Conservation (phyloP, 2,888 invertebrate species). For the Ophioninae sp. region DNA sequence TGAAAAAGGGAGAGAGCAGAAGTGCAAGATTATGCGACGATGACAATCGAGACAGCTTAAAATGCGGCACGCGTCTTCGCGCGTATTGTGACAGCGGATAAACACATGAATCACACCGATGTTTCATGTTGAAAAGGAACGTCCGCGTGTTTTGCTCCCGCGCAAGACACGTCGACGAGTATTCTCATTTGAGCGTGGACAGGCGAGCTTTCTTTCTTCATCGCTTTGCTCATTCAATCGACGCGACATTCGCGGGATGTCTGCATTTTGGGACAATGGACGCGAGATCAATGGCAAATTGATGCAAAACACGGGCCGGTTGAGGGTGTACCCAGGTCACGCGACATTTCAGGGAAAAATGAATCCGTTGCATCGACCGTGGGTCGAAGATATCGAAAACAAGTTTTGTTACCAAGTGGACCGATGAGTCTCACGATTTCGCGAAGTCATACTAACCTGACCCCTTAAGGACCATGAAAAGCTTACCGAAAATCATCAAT, state of each 20-base stretch:
- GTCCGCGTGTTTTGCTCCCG: neutral
- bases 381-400: no score
- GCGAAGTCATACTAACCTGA: no score
- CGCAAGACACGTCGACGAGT: constrained; percentile 1
- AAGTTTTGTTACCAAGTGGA: no score
- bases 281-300: no score
- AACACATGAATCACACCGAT: constrained; percentile 45
- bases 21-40: constrained; percentile 21
- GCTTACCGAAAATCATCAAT: no score
- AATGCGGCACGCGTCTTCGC: constrained; percentile 45
- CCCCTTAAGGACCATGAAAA: no score
- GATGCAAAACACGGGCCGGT: no score
- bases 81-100: constrained; percentile 52
- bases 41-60: constrained; percentile 39
- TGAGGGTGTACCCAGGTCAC: no score
- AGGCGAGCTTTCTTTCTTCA: constrained; percentile 26
- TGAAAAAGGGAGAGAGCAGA: neutral
- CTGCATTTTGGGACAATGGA: no score
- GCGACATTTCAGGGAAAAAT: no score
- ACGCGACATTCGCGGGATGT: neutral
- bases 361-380: no score
- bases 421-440: no score
- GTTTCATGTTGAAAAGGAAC: constrained; percentile 14
- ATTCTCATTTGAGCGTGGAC: neutral
- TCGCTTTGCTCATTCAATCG: constrained; percentile 21